Evolutionary conservation across 2,113 vertebrate genomes (phyloP).

Genomic region (Trachemys scripta): DNA sequence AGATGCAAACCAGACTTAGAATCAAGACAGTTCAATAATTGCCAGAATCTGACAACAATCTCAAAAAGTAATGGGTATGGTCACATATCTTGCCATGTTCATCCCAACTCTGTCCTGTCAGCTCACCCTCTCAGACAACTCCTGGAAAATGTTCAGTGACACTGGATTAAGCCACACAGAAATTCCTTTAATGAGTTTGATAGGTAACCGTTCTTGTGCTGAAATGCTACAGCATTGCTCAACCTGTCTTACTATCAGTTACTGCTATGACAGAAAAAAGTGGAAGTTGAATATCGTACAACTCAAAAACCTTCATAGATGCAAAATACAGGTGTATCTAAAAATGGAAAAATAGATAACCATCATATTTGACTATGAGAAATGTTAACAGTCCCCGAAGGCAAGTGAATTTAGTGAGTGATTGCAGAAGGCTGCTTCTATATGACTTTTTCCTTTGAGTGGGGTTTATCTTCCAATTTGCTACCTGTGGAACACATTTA

Average conservation of each 20-base stretch:
- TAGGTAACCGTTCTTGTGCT: constrained; percentile 47
- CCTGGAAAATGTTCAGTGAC: constrained; percentile 60
- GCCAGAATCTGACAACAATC: constrained; percentile 47
- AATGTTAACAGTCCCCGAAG: not conserved
- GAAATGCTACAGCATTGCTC: constrained; percentile 4
- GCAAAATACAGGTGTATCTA: not conserved
- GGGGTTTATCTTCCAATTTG: constrained; percentile 19
- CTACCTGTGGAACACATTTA: not conserved
- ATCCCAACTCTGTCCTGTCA: constrained; percentile 42
- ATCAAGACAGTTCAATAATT: constrained; percentile 32
- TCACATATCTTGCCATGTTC: constrained; percentile 24
- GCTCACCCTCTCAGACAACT: constrained; percentile 14
- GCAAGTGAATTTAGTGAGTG: not conserved
- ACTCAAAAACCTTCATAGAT: not conserved
- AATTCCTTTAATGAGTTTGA: constrained; percentile 58
- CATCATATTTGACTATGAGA: not conserved
- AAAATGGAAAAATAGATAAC: not conserved
- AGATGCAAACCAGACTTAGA: not conserved
- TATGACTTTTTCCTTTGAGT: constrained; percentile 23
- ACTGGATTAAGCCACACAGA: constrained; percentile 9
- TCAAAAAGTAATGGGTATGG: constrained; percentile 9
- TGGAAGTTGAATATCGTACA: not conserved
- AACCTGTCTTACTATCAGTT: constrained; percentile 3
- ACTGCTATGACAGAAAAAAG: not conserved
- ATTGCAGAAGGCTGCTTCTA: constrained; percentile 8